Evolutionary conservation across 2,888 invertebrate genomes (phyloP), one percentile per base, ranked within the genome.

Genomic region (Drosophila suboccidentalis): DNA sequence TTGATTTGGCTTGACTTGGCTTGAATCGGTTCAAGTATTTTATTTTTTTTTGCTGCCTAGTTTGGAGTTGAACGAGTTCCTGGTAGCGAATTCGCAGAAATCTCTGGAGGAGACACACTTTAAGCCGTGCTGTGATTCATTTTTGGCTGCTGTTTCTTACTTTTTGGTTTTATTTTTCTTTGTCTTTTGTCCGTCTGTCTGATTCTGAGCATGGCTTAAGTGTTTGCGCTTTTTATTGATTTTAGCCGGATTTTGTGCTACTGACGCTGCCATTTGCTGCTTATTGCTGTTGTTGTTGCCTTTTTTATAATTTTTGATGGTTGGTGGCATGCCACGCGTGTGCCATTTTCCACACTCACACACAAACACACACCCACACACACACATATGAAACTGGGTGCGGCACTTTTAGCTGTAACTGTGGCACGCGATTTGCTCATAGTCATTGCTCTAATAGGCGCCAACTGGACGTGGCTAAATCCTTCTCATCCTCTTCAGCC

Each of bases 171-270:
- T 29, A 22, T 5, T 22, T 11, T 5, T 22, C 34, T 17, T 17
- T 57, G 43, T 32, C 65, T n/a, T 19, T 32, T 50, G 13, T 5
- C 26, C 6, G 26, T 5, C 26, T 26, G 26, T 26, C 57, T 38
- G 71, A 22, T 22, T 80, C 78, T 78, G 83, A 80, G 68, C 66
- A 53, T 58, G 75, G 81, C 78, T 84, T 84, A 80, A 82, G 85
- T 75, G 70, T 82, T 77, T 81, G 69, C 72, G 69, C 43, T 69
- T 75, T 71, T 80, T 86, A 86, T 86, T 86, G 86, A 86, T 86
- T 86, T 86, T 83, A 72, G 86, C 80, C 84, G 84, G 78, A 88
- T 86, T 82, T 85, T 60, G 71, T 46, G 69, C 73, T 65, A 67
- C 76, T 53, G 73, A 29, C 46, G 55, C 57, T 39, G 75, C 61